Evolutionary conservation across 2,113 vertebrate genomes (phyloP).

Genomic region (Corythoichthys haematopterus): DNA sequence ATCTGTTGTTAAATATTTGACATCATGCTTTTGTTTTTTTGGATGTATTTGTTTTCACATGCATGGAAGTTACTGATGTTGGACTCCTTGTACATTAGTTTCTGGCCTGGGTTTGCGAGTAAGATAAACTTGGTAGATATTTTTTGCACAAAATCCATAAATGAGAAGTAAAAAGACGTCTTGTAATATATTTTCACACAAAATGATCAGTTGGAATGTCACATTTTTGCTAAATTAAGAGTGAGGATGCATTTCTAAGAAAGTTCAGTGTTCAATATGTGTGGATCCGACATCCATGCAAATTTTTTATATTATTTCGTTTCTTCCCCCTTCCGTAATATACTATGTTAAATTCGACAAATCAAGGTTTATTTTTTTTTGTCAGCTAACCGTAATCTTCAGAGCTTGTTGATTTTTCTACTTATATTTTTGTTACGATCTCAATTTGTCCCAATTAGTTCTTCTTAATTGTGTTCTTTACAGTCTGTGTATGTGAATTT

Average conservation of each 20-base stretch:
- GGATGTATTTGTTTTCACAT: conserved; percentile 46
- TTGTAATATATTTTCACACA: conserved; percentile 56
- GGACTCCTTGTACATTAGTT: conserved; percentile 50
- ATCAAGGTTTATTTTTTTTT: conserved; percentile 32
- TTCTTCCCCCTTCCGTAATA: conserved; percentile 34
- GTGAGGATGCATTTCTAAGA: conserved; percentile 1
- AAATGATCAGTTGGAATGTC: conserved; percentile 31
- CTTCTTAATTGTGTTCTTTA: conserved; percentile 58
- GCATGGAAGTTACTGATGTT: conserved; percentile 66
- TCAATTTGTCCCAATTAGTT: conserved; percentile 56
- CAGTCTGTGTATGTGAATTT: conserved; percentile 65
- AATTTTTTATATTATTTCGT: conserved; percentile 20
- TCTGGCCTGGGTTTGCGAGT: conserved; percentile 36
- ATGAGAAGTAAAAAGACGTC: conserved; percentile 32
- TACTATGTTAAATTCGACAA: conserved; percentile 43
- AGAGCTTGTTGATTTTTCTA: conserved; percentile 49
- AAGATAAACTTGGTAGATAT: conserved; percentile 33
- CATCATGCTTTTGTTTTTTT: conserved; percentile 60
- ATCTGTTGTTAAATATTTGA: conserved; percentile 71
- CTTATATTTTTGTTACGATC: conserved; percentile 52
- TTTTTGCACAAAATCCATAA: conserved; percentile 50
- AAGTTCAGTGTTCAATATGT: conserved; percentile 4
- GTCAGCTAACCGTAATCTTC: conserved; percentile 35
- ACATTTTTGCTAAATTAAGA: conserved; percentile 6
- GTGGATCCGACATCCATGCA: not conserved